These are phyloP conservation scores for Meloidogyne hapla DNA, from an alignment of 1,140 invertebrate species.

Conservation along the genomic window DNA sequence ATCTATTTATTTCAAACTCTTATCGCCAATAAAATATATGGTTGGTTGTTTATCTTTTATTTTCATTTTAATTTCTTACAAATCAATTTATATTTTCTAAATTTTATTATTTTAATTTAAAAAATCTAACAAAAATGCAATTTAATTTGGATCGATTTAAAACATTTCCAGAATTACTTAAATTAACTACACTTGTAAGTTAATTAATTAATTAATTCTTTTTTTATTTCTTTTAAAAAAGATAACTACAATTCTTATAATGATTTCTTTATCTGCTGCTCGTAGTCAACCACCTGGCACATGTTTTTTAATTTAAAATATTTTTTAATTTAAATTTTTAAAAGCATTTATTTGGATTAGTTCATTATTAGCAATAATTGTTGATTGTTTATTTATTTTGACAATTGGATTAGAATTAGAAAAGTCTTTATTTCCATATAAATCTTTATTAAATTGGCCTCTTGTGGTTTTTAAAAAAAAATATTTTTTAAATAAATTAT, in stretches of 20 bases:
- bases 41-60: no score
- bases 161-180: constrained; percentile 23
- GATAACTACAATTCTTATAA: constrained; percentile 30
- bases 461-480: constrained; percentile 31
- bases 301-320: neutral
- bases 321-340: neutral
- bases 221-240: constrained; percentile 13
- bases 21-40: no score
- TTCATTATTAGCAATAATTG: constrained; percentile 34
- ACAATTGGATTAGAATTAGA: constrained; percentile 34
- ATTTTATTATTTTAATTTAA: no score
- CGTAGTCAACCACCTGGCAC: constrained; percentile 30
- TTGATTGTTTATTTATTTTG: constrained; percentile 28
- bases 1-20: no score
- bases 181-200: constrained; percentile 28
- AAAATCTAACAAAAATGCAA: neutral
- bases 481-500: neutral
- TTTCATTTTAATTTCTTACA: no score
- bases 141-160: constrained; percentile 14
- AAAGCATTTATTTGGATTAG: constrained; percentile 33
- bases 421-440: constrained; percentile 19
- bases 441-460: constrained; percentile 34
- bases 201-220: neutral
- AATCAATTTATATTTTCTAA: no score
- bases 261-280: constrained; percentile 27